Base-by-base conservation (phyloP, 2,888 invertebrate genomes). In the Patella caerulea region DNA sequence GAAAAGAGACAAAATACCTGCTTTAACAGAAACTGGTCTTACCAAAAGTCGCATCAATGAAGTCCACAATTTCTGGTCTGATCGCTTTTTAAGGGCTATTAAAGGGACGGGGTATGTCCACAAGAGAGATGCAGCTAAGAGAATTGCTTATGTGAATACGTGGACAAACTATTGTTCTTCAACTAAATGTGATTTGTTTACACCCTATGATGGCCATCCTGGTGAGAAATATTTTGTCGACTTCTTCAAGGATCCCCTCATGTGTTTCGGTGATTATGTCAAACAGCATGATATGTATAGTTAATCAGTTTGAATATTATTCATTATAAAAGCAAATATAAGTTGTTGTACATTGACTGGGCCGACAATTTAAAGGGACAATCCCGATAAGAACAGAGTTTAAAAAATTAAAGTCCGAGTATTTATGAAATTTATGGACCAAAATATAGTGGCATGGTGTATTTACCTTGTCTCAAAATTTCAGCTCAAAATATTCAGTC, bases 1-100 rank as follows among this genome's bases (percentile, higher is more conserved):
- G 56, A 72, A 72, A 15, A 76, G 74, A 71, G 74, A 74, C 45
- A 83, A 83, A 77, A 71, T 82, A 1, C 78, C 83, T 9, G 83
- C 82, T 15, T 29, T 82, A 52, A 82, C 82, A 19, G 83, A 83
- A 77, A 54, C 80, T 2, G 82, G 82, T 3, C 59, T 79, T 59
- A 17, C 59, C n/a, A 17, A 59, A 4, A 59, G 19, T 19, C 59
- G 19, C 19, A 17, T 59, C 7, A 59, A 59, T 59, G 72, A 53
- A 11, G 74, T 76, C 7, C 79, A 78, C 17, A 73, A 76, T 29
- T 82, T 81, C 69, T 81, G 82, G 80, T 75, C 56, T 3, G 80
- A 82, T 5, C 78, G 79, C 45, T 76, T 82, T 15, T 55, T 83
- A 53, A 24, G 53, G 11, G 76, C 79, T 0, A 72, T 83, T n/a